These are phyloP conservation scores for Oryzias dopingdopingensis DNA, from an alignment of 2,797 vertebrate genomes.

Conservation along the genomic window DNA sequence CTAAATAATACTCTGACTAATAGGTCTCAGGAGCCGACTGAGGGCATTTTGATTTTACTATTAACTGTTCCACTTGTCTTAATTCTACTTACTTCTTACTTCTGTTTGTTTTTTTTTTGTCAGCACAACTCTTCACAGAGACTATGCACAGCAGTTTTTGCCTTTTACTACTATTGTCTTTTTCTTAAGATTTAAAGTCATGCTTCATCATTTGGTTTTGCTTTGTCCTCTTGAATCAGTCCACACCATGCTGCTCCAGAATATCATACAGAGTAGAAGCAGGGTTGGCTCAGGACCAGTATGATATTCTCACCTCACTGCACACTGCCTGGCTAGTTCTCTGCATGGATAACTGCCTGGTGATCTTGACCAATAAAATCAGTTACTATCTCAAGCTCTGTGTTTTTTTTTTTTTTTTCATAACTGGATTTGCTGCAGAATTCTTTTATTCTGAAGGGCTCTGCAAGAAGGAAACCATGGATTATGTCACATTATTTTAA, in stretches of 20 bases:
- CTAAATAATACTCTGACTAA: conserved; percentile 37
- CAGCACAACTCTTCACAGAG: conserved; percentile 62
- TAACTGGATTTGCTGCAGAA: background rate
- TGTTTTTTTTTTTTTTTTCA: conserved; percentile 32
- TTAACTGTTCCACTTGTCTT: conserved; percentile 20
- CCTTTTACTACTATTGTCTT: background rate
- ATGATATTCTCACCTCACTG: conserved; percentile 42
- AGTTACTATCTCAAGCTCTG: conserved; percentile 39
- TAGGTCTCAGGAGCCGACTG: conserved; percentile 40
- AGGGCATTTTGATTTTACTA: conserved; percentile 63
- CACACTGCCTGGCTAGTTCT: conserved; percentile 55
- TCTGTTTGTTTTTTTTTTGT: conserved; percentile 44
- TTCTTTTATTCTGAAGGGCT: no score
- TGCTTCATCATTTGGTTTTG: conserved; percentile 11
- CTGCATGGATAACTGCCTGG: conserved; percentile 66
- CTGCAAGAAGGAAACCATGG: no score
- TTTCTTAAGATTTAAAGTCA: conserved; percentile 24
- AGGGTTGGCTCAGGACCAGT: conserved; percentile 67
- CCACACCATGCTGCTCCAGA: conserved; percentile 24
- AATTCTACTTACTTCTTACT: conserved; percentile 47
- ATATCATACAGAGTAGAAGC: conserved; percentile 57
- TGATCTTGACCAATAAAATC: conserved; percentile 66
- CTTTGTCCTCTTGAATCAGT: conserved; percentile 30
- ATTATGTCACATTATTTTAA: no score
- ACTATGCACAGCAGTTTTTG: conserved; percentile 73